Base-by-base conservation (phyloP, 2,888 invertebrate genomes). In the Cataglyphis altisquamis region DNA sequence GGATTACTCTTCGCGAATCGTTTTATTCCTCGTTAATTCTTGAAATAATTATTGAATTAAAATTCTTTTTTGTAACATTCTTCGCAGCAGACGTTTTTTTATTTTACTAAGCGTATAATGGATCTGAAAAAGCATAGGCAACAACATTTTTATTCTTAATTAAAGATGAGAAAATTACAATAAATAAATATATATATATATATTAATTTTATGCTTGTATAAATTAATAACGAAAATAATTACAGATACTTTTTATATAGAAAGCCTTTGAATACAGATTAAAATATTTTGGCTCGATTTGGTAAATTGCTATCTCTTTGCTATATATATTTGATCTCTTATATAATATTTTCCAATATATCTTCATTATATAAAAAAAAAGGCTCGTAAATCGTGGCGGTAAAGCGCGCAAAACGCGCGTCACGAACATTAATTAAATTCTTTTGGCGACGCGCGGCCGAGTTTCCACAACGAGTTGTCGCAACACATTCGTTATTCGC, bases 401-500 rank as follows among this genome's bases (percentile, higher is more conserved):
- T 41, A 36, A 48, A 63, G 75, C 52, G 12, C n/a, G n/a, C 29
- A 39, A 10, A 66, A 57, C 32, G 52, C 39, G 36, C 45, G 55
- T 55, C 15, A n/a, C 45, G 57, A 8, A 32, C 32, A 67, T 70
- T 45, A 70, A 80, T 80, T 68, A 80, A 80, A 70, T 60, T 70
- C 36, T 29, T 60, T 21, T 32, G 21, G 9, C 52, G 67, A 39
- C 29, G 67, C 32, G 60, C 32, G 60, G 1, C 36, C 70, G 60
- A 68, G 60, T 80, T 80, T 80, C 36, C 45, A 32, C 21, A 60
- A 52, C 48, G 48, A 52, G 48, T 67, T n/a, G 77, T 67, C 41
- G 77, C 67, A 57, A 66, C 60, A 36, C 32, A 70, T 60, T 80
- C 68, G 68, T 80, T 70, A 70, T 60, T 68, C 60, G 21, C n/a